phyloP scores from a whole-genome alignment of 1,140 invertebrate species.

The Prorops nasuta region DNA sequence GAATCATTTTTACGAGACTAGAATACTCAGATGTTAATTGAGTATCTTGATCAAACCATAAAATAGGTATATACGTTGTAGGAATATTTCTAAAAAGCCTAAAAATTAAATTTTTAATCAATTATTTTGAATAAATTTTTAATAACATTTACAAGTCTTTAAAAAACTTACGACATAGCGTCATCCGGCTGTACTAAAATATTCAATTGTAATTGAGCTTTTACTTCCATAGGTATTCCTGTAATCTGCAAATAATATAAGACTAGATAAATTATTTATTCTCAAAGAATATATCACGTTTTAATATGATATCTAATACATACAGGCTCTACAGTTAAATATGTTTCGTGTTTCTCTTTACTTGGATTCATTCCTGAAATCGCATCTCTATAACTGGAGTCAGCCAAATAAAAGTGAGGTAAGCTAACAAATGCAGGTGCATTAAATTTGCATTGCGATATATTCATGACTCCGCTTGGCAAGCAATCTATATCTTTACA shows the following conservation, averaged over 20 bases:
- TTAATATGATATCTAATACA: conserved; percentile 9
- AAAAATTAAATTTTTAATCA: conserved; percentile 26
- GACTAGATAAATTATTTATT: too few species aligned
- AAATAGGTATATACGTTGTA: conserved; percentile 64
- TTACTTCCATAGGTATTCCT: conserved; percentile 68
- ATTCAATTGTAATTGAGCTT: conserved; percentile 73
- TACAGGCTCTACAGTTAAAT: conserved; percentile 71
- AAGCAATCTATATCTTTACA: conserved; percentile 47
- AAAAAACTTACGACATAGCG: conserved; percentile 58
- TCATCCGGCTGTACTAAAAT: conserved; percentile 62
- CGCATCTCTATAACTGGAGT: conserved; percentile 62
- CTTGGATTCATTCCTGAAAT: conserved; percentile 73
- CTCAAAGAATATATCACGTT: too few species aligned
- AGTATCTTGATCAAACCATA: conserved; percentile 74
- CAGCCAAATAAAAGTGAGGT: conserved; percentile 84
- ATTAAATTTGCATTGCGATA: conserved; percentile 68
- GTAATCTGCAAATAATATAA: conserved; percentile 53
- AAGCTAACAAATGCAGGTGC: conserved; percentile 80
- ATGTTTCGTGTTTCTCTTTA: conserved; percentile 67
- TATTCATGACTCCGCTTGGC: conserved; percentile 65
- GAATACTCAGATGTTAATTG: conserved; percentile 62
- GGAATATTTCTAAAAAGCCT: conserved; percentile 60
- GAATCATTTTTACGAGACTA: conserved; percentile 56
- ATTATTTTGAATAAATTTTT: not conserved
- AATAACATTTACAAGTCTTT: conserved; percentile 2